A percentile compares a stretch with the other conserved stretches of the same genome.
phyloP scores from a whole-genome alignment of 2,888 invertebrate species.

The Carpatolechia fugitivella region DNA sequence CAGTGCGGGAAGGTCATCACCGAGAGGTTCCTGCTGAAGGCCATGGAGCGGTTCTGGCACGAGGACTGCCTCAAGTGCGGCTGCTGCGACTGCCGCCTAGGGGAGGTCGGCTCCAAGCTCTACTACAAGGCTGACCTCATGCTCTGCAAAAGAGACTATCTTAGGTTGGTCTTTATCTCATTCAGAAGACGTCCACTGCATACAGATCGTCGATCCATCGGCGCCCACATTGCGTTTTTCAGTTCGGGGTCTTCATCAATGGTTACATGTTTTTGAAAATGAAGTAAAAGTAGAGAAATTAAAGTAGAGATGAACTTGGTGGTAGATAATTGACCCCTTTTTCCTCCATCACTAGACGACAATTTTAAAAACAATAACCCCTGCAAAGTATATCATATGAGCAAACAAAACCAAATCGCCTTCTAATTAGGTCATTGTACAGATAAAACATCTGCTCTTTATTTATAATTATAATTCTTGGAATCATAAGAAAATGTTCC shows the following conservation, averaged over 20 bases:
- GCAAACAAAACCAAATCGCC: neutral
- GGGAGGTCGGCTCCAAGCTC: slow-evolving; percentile 94
- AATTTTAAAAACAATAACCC: neutral
- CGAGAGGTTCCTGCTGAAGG: slow-evolving; percentile 89
- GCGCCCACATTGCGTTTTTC: no score
- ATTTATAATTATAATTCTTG: neutral
- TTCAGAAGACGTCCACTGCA: no score
- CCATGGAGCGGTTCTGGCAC: slow-evolving; percentile 95
- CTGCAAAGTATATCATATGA: neutral
- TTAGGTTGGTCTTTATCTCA: slow-evolving; percentile 85
- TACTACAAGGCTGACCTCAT: slow-evolving; percentile 95
- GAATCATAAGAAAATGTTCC: neutral
- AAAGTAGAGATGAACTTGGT: no score
- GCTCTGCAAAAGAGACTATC: slow-evolving; percentile 94
- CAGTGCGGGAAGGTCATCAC: slow-evolving; percentile 93
- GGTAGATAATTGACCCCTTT: no score
- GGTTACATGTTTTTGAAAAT: no score
- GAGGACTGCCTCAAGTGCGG: slow-evolving; percentile 96
- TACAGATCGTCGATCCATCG: no score
- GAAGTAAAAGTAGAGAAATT: no score
- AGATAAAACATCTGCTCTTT: neutral
- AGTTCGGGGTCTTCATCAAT: no score
- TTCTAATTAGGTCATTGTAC: neutral
- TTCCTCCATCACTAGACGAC: no score
- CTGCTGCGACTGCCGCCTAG: slow-evolving; percentile 95